Evolutionary conservation across 1,140 invertebrate species (phyloP).

Genomic region (Atta cephalotes): DNA sequence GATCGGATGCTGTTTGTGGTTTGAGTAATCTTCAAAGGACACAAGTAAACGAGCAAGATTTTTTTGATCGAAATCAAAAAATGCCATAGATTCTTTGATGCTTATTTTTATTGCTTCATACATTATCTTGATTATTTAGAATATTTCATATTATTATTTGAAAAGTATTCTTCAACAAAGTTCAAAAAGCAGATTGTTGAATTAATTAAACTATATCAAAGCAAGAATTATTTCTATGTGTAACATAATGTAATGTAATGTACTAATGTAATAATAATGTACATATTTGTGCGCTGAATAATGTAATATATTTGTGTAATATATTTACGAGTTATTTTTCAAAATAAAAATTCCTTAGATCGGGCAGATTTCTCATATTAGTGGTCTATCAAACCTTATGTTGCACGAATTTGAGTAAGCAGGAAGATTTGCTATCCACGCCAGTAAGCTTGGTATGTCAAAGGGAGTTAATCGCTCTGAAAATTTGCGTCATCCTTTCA

Average conservation of each 20-base stretch:
- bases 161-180: background rate
- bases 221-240: background rate
- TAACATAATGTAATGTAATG: background rate
- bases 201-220: background rate
- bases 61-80: conserved; percentile 36
- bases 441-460: conserved; percentile 12
- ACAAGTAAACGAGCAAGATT: background rate
- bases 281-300: no score
- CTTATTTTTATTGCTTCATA: background rate
- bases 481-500: conserved; percentile 38
- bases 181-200: background rate
- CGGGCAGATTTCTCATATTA: background rate
- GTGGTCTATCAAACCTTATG: conserved; percentile 2
- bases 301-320: no score
- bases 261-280: no score
- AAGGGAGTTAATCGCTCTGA: conserved; percentile 40
- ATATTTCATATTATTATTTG: background rate
- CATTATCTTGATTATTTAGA: background rate
- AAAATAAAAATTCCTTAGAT: background rate
- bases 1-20: conserved; percentile 44
- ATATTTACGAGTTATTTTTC: background rate
- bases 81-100: background rate
- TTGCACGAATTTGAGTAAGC: background rate
- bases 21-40: conserved; percentile 24
- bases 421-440: background rate